phyloP scores from a whole-genome alignment of 1,140 invertebrate species.

The Diuraphis noxia region DNA sequence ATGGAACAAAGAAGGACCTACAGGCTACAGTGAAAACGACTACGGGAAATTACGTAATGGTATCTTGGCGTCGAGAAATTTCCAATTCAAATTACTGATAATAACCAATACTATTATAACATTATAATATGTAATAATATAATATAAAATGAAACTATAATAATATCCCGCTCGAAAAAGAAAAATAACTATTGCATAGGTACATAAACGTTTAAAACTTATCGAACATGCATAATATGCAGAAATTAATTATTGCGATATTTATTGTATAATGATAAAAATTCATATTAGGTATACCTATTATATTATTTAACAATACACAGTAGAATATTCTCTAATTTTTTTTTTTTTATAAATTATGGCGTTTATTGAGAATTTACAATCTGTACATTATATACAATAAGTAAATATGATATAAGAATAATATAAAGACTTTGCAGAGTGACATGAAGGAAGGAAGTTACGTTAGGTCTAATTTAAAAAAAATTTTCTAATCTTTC shows the following conservation, averaged over 20 bases:
- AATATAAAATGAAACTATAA: background rate
- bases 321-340: background rate
- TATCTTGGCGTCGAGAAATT: slow-evolving; percentile 16
- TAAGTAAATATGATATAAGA: too few species aligned
- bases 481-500: background rate
- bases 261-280: background rate
- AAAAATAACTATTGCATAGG: background rate
- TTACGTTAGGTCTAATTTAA: too few species aligned
- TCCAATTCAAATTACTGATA: background rate
- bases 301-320: background rate
- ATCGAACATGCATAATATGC: background rate
- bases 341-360: too few species aligned
- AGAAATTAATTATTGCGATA: background rate
- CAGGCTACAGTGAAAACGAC: background rate
- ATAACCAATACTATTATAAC: background rate
- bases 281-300: too few species aligned
- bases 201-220: background rate
- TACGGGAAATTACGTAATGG: slow-evolving; percentile 2
- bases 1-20: background rate
- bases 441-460: too few species aligned
- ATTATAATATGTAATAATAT: background rate
- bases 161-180: background rate
- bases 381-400: too few species aligned
- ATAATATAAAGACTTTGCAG: too few species aligned
- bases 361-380: too few species aligned